Percentiles rank a stretch among this genome's conserved stretches.
phyloP scores from a whole-genome alignment of 2,113 vertebrate species.

The Triplophysa dalaica region DNA sequence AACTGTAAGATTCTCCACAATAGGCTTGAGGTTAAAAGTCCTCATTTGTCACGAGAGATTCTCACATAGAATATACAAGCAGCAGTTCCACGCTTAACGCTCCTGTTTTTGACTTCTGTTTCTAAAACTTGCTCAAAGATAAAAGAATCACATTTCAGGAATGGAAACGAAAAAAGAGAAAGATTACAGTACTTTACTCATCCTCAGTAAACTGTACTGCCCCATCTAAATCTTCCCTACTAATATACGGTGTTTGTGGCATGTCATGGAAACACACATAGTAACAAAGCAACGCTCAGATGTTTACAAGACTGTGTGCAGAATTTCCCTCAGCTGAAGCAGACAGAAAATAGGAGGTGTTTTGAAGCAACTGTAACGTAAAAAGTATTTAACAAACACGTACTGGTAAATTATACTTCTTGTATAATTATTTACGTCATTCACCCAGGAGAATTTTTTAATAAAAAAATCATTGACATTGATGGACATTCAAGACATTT shows the following conservation, averaged over 20 bases:
- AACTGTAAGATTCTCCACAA: conserved; percentile 16
- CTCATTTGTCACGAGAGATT: conserved; percentile 22
- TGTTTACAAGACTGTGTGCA: background rate
- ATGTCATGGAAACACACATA: conserved; percentile 33
- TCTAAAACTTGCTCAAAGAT: conserved; percentile 23
- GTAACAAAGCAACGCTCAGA: conserved; percentile 33
- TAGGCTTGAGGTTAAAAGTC: conserved; percentile 42
- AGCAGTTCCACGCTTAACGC: too few relatives aligned
- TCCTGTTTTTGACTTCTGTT: background rate
- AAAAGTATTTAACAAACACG: conserved; percentile 4
- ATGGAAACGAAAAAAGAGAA: conserved; percentile 2
- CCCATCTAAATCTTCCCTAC: conserved; percentile 36
- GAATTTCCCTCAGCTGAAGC: conserved; percentile 26
- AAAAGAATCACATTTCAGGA: background rate
- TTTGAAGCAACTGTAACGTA: background rate
- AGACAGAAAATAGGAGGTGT: background rate
- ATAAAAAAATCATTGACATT: too few relatives aligned
- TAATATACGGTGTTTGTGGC: conserved; percentile 30
- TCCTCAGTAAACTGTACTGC: conserved; percentile 41
- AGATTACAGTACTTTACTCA: conserved; percentile 14
- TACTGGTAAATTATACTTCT: background rate
- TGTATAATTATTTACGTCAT: too few relatives aligned
- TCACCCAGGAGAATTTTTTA: background rate
- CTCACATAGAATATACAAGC: background rate
- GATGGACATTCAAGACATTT: too few relatives aligned